Conservation (phyloP, 2,113 vertebrate species). For the Cepphus grylle region DNA sequence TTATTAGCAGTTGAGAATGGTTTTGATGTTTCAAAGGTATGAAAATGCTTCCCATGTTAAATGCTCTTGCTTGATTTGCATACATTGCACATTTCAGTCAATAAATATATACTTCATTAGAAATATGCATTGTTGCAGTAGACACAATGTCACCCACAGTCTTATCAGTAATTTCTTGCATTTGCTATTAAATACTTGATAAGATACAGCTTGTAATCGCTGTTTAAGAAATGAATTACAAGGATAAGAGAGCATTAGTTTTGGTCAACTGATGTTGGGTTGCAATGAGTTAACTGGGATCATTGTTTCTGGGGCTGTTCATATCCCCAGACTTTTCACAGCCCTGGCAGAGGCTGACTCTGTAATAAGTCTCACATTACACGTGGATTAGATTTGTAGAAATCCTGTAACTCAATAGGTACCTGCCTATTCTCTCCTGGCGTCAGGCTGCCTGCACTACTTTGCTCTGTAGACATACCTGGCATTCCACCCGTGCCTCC, state of each 20-base stretch:
- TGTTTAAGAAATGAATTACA: constrained; percentile 47
- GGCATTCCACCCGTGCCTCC: constrained; percentile 85
- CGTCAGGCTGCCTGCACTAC: constrained; percentile 84
- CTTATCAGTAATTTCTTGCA: constrained; percentile 38
- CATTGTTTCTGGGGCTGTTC: constrained; percentile 70
- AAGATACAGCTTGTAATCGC: constrained; percentile 39
- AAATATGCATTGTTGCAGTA: not conserved
- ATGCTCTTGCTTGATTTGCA: not conserved
- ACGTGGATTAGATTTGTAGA: constrained; percentile 86
- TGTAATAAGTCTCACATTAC: constrained; percentile 87
- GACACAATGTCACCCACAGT: not conserved
- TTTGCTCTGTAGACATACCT: constrained; percentile 85
- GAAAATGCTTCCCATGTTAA: not conserved
- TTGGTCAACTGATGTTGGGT: constrained; percentile 59
- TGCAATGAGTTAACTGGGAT: constrained; percentile 76
- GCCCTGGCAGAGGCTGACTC: constrained; percentile 76
- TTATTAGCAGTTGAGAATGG: not conserved
- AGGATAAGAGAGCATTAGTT: constrained; percentile 37
- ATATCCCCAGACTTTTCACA: constrained; percentile 75
- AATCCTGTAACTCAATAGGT: constrained; percentile 89
- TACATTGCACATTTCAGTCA: not conserved
- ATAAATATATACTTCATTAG: not conserved
- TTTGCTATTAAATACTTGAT: constrained; percentile 4
- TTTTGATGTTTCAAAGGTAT: not conserved
- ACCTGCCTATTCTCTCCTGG: constrained; percentile 87